Evolutionary conservation across 2,113 vertebrate species (phyloP).

Genomic region (Catharus bicknelli): DNA sequence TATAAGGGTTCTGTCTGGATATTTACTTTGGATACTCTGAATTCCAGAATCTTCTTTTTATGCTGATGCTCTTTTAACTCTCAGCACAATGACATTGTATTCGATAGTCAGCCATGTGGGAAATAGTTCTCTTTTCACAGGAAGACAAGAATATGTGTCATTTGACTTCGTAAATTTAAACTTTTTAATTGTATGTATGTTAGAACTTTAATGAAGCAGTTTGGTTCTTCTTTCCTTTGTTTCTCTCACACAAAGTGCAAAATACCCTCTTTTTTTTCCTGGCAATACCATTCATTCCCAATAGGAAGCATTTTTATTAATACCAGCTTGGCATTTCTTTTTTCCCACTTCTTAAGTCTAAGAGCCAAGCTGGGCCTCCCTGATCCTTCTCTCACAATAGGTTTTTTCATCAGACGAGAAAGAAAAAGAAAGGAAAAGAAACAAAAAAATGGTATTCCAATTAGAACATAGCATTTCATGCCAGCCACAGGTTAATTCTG

Average conservation of each 20-base stretch:
- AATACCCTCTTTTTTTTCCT: slow-evolving; percentile 41
- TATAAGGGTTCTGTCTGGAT: not conserved
- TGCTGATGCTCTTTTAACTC: not conserved
- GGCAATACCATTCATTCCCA: slow-evolving; percentile 58
- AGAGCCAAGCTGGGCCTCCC: slow-evolving; percentile 6
- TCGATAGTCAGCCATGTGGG: not conserved
- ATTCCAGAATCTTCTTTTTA: not conserved
- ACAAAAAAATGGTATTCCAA: not conserved
- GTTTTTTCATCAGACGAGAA: not conserved
- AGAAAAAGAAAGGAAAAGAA: not conserved
- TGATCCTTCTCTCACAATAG: not conserved
- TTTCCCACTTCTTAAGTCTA: slow-evolving; percentile 14
- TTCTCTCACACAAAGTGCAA: slow-evolving; percentile 35
- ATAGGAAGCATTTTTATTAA: slow-evolving; percentile 68
- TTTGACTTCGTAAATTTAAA: slow-evolving; percentile 3
- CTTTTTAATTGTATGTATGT: not conserved
- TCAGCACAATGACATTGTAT: not conserved
- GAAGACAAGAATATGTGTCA: not conserved
- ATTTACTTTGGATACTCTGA: not conserved
- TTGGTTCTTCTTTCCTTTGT: slow-evolving; percentile 48
- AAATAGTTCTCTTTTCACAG: not conserved
- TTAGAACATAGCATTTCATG: not conserved
- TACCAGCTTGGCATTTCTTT: slow-evolving; percentile 66
- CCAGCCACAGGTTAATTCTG: slow-evolving; percentile 29
- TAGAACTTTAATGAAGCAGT: not conserved